Conservation (phyloP, 1,140 invertebrate genomes). For the Uloborus diversus region DNA sequence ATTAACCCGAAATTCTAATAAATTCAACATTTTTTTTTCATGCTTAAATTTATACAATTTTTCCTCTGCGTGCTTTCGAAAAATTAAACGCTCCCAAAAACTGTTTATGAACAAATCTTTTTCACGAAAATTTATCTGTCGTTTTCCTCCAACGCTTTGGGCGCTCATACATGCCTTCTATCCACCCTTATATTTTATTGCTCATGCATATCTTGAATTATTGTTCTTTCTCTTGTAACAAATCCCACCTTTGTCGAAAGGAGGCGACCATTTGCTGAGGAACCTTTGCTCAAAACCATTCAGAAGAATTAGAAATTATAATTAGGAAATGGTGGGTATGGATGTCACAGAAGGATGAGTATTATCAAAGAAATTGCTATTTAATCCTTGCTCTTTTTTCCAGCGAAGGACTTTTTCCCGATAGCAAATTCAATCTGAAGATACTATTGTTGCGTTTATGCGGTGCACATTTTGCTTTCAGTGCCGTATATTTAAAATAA, state of each 20-base stretch:
- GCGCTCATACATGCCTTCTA: background rate
- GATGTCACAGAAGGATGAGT: too few species aligned
- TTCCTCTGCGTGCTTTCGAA: conserved; percentile 7
- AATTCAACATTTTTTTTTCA: conserved; percentile 5
- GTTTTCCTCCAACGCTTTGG: background rate
- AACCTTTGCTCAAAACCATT: too few species aligned
- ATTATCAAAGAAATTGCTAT: too few species aligned
- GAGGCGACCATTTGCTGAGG: too few species aligned
- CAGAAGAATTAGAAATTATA: too few species aligned
- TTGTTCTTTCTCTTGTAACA: conserved; percentile 36
- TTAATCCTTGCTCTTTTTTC: too few species aligned
- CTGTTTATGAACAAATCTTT: conserved; percentile 39
- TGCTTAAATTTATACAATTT: conserved; percentile 20
- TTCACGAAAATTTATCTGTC: conserved; percentile 36
- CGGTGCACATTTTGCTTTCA: too few species aligned
- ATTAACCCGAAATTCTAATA: conserved; percentile 18
- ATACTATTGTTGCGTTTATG: too few species aligned
- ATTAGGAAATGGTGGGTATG: too few species aligned
- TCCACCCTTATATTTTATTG: conserved; percentile 29
- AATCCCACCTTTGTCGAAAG: conserved; percentile 32
- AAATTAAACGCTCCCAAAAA: conserved; percentile 29
- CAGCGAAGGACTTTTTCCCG: too few species aligned
- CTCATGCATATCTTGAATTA: conserved; percentile 34
- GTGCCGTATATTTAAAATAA: too few species aligned
- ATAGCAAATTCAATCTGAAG: too few species aligned